phyloP scores from a whole-genome alignment of 37 sponge, comb jelly and placozoan genomes.

The Amphimedon queenslandica region DNA sequence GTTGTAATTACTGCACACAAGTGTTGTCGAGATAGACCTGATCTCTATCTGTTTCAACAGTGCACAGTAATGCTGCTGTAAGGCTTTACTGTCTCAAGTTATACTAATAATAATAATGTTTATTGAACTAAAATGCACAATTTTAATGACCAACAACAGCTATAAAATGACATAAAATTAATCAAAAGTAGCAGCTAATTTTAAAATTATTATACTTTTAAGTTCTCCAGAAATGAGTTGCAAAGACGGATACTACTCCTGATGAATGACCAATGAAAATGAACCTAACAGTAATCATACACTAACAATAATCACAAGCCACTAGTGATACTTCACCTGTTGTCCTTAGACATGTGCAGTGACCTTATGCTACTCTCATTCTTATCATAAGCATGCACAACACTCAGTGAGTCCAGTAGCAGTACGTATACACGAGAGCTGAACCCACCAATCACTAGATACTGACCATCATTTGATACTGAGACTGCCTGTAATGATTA shows the following conservation, averaged over 20 bases:
- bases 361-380: slow-evolving; percentile 56
- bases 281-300: slow-evolving; percentile 53
- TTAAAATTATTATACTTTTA: not conserved
- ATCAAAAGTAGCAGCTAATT: too few species aligned
- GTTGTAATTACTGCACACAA: too few species aligned
- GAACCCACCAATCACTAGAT: slow-evolving; percentile 66
- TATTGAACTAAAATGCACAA: too few species aligned
- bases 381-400: slow-evolving; percentile 22
- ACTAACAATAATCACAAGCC: too few species aligned
- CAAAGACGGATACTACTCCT: slow-evolving; percentile 45
- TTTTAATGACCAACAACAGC: too few species aligned
- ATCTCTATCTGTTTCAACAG: too few species aligned
- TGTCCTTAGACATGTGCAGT: slow-evolving; percentile 54
- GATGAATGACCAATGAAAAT: slow-evolving; percentile 63
- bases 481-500: slow-evolving; percentile 46
- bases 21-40: too few species aligned
- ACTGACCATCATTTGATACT: slow-evolving; percentile 49
- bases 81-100: too few species aligned
- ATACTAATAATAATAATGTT: too few species aligned
- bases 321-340: slow-evolving; percentile 43
- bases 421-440: slow-evolving; percentile 44
- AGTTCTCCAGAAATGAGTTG: slow-evolving; percentile 46
- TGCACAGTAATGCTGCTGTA: too few species aligned
- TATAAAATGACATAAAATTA: too few species aligned
- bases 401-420: slow-evolving; percentile 25